These are phyloP conservation scores for Atherix ibis DNA, from an alignment of 2,888 invertebrate genomes.

Conservation along the genomic window DNA sequence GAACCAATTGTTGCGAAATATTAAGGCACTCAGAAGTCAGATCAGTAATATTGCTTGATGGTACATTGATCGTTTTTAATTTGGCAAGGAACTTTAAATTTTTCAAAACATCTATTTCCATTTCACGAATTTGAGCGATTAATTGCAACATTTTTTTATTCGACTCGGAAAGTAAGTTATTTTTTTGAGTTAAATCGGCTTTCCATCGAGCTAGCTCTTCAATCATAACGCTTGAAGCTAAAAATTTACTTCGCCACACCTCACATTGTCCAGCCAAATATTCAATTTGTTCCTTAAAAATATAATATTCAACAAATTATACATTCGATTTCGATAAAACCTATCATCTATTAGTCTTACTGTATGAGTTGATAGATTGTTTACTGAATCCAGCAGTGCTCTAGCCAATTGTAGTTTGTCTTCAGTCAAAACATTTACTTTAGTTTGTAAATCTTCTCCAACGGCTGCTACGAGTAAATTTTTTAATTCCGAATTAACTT, in stretches of 20 bases:
- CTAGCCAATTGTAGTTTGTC: slow-evolving; percentile 79
- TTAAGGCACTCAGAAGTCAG: slow-evolving; percentile 30
- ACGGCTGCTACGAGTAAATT: slow-evolving; percentile 86
- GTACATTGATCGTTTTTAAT: slow-evolving; percentile 26
- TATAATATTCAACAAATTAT: slow-evolving; percentile 2
- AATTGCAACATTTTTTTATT: slow-evolving; percentile 26
- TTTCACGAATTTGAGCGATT: slow-evolving; percentile 30
- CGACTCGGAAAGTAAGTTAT: slow-evolving; percentile 26
- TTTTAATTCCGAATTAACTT: slow-evolving; percentile 84
- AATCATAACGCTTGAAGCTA: slow-evolving; percentile 87
- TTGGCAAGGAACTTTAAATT: slow-evolving; percentile 30
- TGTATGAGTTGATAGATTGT: slow-evolving; percentile 73
- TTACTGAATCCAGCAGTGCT: slow-evolving; percentile 70
- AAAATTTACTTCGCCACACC: slow-evolving; percentile 92
- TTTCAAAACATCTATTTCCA: slow-evolving; percentile 27
- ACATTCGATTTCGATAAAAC: slow-evolving; percentile 1
- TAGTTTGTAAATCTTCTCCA: slow-evolving; percentile 81
- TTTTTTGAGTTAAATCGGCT: slow-evolving; percentile 50
- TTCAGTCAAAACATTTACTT: slow-evolving; percentile 79
- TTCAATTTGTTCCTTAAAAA: slow-evolving; percentile 65
- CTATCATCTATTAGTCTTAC: slow-evolving; percentile 19
- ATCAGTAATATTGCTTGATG: slow-evolving; percentile 26
- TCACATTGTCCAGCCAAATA: slow-evolving; percentile 87
- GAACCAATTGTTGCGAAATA: slow-evolving; percentile 29
- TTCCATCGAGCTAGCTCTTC: slow-evolving; percentile 84